Percentiles rank a stretch among this genome's conserved stretches.
phyloP scores from a whole-genome alignment of 2,797 vertebrate genomes.

The Simalia tracyae region DNA sequence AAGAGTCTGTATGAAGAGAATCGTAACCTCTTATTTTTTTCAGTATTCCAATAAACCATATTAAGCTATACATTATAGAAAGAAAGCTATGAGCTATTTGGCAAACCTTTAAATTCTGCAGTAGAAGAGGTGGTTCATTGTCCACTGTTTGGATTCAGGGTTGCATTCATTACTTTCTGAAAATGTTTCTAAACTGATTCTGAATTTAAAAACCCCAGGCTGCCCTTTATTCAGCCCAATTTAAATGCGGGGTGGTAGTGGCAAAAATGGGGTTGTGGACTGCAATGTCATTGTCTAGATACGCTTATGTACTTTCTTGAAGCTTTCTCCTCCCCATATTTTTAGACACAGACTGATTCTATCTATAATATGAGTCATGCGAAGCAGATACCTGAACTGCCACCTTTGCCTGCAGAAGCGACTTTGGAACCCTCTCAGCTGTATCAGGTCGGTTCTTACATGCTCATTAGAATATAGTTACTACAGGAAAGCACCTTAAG shows the following conservation, averaged over 20 bases:
- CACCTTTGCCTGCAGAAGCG: constrained; percentile 55
- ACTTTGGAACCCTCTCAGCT: constrained; percentile 69
- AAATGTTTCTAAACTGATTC: neutral
- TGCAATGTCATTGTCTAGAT: neutral
- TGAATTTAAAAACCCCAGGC: neutral
- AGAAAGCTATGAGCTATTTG: neutral
- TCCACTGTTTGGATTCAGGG: no score
- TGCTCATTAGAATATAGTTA: neutral
- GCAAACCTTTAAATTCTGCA: neutral
- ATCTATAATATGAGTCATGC: constrained; percentile 72
- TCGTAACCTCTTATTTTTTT: no score
- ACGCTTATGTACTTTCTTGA: neutral
- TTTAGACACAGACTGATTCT: constrained; percentile 62
- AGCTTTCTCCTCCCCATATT: constrained; percentile 24
- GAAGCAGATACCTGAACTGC: constrained; percentile 58
- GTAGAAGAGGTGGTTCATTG: neutral
- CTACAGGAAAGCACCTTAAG: neutral
- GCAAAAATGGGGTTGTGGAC: neutral
- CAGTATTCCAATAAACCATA: no score
- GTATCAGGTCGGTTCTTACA: constrained; percentile 72
- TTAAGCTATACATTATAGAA: no score
- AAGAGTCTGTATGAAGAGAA: no score
- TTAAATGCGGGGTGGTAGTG: neutral
- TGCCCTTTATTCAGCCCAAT: neutral
- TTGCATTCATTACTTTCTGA: neutral